Conservation (phyloP, 2,113 vertebrate species). For the Rana temporaria region DNA sequence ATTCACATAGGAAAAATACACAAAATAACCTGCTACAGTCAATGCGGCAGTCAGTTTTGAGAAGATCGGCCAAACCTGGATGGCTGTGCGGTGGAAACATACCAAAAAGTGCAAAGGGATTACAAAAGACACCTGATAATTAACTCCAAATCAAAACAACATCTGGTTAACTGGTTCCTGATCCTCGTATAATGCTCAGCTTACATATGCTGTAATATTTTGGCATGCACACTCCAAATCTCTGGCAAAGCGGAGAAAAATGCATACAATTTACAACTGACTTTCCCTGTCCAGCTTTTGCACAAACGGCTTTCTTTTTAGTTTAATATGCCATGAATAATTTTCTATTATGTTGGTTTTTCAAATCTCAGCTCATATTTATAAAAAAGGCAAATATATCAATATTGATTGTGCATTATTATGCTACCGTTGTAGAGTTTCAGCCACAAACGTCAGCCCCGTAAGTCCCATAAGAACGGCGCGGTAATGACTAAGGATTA, state of each 20-base stretch:
- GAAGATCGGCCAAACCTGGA: conserved; percentile 12
- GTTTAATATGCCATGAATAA: not conserved
- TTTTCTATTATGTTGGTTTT: too few relatives aligned
- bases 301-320: not conserved
- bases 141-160: conserved; percentile 58
- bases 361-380: too few relatives aligned
- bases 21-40: conserved; percentile 17
- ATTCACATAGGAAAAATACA: not conserved
- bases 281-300: not conserved
- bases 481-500: too few relatives aligned
- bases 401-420: too few relatives aligned
- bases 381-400: too few relatives aligned
- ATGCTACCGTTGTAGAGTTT: too few relatives aligned
- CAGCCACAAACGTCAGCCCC: too few relatives aligned
- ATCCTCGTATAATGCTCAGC: conserved; percentile 55
- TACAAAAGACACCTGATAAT: conserved; percentile 57
- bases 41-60: conserved; percentile 33
- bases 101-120: conserved; percentile 54
- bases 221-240: conserved; percentile 48
- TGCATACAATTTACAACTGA: conserved; percentile 29
- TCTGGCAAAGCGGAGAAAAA: conserved; percentile 39
- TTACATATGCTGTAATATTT: conserved; percentile 53
- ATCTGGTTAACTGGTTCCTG: conserved; percentile 57
- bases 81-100: conserved; percentile 33
- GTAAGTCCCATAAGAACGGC: too few relatives aligned